A percentile compares a stretch with the other conserved stretches of the same genome.
Evolutionary conservation across 2,797 vertebrate genomes (phyloP).

Genomic region (Hafferia zeledoni): DNA sequence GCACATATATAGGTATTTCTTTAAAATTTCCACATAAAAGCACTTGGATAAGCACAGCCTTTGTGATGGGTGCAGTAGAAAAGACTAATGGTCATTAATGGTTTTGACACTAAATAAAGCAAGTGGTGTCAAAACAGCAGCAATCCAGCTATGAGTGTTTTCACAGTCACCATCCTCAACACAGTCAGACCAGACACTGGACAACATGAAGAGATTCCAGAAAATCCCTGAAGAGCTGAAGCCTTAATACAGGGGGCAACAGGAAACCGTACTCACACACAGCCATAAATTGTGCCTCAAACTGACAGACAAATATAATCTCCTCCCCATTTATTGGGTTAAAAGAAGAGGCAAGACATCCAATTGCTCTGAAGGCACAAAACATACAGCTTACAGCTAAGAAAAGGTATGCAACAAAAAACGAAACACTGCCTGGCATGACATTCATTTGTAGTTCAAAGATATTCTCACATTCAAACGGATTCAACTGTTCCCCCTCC

Average conservation of each 20-base stretch:
- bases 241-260: not conserved
- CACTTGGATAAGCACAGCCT: not conserved
- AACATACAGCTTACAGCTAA: not conserved
- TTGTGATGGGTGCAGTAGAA: not conserved
- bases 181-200: not conserved
- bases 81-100: not conserved
- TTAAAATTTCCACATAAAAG: not conserved
- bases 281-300: not conserved
- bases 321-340: not conserved
- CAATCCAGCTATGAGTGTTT: not conserved
- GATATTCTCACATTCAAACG: not conserved
- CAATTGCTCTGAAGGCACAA: not conserved
- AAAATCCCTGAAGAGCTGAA: not conserved
- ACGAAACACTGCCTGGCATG: not conserved
- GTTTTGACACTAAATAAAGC: not conserved
- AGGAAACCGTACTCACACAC: not conserved
- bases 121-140: not conserved
- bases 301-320: not conserved
- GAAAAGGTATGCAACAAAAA: not conserved
- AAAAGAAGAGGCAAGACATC: not conserved
- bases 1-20: not conserved
- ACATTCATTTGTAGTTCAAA: not conserved
- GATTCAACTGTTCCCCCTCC: not conserved
- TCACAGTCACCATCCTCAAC: not conserved
- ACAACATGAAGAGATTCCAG: not conserved